Evolutionary conservation across 2,113 vertebrate species (phyloP), one percentile per base, ranked within the genome.

Genomic region (Anoura caudifer): DNA sequence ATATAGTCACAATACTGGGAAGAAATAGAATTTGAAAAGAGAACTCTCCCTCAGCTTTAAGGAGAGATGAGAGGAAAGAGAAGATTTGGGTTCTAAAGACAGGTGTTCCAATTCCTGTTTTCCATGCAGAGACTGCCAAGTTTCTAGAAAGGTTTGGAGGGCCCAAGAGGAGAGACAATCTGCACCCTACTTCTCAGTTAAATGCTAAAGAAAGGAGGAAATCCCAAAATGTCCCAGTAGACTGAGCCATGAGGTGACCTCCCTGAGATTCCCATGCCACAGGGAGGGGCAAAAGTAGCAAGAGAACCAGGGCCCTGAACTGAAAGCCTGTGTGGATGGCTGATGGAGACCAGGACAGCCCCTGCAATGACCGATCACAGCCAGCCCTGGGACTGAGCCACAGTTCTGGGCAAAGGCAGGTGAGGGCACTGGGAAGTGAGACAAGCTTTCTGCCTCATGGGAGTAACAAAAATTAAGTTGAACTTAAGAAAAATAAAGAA

Each of bases 401-500:
- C 16, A 52, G 10, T 67, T 76, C 79, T 75, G 70, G 47, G 47
- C 56, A 47, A 75, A 90, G 31, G 3, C 26, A 26, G 26, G 33
- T 9, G 7, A 19, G 33, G 61, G 31, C n/a, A 7, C n/a, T 63
- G 50, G 1, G 26, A 95, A 88, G 7, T 28, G 38, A 65, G 20
- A 28, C 2, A 73, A 72, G 38, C n/a, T 47, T 87, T 90, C 33
- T 50, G 47, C 52, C n/a, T 56, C 13, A 4, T 13, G n/a, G 87
- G 13, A 50, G 6, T 28, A 77, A 67, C 77, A 65, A 43, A 73
- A 93, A 95, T 67, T 79, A 94, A 69, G 16, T 26, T 83, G 26
- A 94, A 82, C 79, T 95, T 94, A 36, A 87, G 63, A 77, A 95
- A 94, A 87, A 72, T 33, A 41, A n/a, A 36, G 80, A 59, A 86